These are phyloP conservation scores for Australoheros scitulus DNA, from an alignment of 2,113 vertebrate species.

Conservation along the genomic window DNA sequence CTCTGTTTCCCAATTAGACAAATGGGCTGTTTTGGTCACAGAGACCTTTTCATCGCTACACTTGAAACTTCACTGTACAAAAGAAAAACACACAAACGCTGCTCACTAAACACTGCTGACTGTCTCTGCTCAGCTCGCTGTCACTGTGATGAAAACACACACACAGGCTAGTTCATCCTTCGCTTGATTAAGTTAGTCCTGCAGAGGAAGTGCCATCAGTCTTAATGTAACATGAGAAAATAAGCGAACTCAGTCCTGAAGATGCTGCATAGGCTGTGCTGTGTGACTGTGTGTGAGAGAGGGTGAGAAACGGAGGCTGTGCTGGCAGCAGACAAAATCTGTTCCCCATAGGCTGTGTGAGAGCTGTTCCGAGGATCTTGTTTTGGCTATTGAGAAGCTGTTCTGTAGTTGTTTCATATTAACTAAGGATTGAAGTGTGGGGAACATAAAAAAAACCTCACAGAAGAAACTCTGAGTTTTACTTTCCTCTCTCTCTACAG, in stretches of 20 bases:
- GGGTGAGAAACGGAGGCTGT: not conserved
- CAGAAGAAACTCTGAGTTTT: conserved; percentile 22
- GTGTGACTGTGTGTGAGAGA: not conserved
- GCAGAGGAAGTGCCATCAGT: conserved; percentile 58
- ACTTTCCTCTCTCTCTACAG: not conserved
- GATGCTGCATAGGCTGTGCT: not conserved
- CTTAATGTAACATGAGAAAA: conserved; percentile 56
- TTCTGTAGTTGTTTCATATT: conserved; percentile 56
- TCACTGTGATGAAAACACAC: conserved; percentile 6
- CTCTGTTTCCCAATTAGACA: not conserved
- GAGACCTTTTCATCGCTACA: not conserved
- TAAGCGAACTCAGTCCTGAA: conserved; percentile 15
- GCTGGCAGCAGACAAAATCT: conserved; percentile 27
- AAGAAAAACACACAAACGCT: not conserved
- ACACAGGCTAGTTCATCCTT: conserved; percentile 44
- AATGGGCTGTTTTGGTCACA: not conserved
- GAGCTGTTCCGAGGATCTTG: conserved; percentile 51
- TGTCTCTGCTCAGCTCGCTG: not conserved
- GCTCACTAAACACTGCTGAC: not conserved
- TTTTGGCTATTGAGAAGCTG: conserved; percentile 44
- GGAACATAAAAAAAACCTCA: conserved; percentile 34
- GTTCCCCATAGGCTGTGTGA: conserved; percentile 20
- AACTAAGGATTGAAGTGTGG: conserved; percentile 39
- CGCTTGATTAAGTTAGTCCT: conserved; percentile 56
- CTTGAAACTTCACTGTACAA: not conserved